Evolutionary conservation across 2,888 invertebrate species (phyloP).

Genomic region (Epistrophella euchroma): DNA sequence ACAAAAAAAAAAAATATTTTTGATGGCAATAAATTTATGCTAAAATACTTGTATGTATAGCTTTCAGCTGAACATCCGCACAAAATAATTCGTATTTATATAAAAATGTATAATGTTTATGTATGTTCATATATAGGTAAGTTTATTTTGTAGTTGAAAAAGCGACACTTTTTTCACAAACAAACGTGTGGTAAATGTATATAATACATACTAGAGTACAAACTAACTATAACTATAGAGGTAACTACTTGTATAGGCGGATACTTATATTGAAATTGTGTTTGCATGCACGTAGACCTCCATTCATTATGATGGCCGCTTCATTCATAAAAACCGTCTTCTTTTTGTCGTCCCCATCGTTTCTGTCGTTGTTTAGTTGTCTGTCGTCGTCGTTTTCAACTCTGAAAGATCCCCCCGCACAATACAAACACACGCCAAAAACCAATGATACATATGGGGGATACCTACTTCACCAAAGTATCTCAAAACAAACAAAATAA

Average conservation of each 20-base stretch:
- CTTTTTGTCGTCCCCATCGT: constrained; percentile 65
- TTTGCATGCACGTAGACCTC: constrained; percentile 78
- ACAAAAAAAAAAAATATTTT: constrained; percentile 39
- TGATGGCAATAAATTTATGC: constrained; percentile 62
- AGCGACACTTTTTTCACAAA: constrained; percentile 32
- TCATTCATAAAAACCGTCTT: constrained; percentile 81
- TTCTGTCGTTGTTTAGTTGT: constrained; percentile 41
- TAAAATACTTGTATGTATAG: constrained; percentile 68
- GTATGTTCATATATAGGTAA: not conserved
- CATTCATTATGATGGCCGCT: constrained; percentile 81
- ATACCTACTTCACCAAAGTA: constrained; percentile 78
- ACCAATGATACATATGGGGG: constrained; percentile 32
- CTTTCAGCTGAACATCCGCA: constrained; percentile 51
- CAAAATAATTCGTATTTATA: constrained; percentile 23
- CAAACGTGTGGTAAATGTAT: not conserved
- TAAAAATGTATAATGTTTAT: not conserved
- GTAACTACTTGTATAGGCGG: constrained; percentile 40
- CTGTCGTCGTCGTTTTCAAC: constrained; percentile 46
- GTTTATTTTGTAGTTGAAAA: constrained; percentile 53
- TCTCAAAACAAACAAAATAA: constrained; percentile 62
- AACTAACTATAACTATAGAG: not conserved
- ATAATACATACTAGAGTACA: not conserved
- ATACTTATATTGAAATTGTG: constrained; percentile 69
- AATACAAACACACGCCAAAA: constrained; percentile 34
- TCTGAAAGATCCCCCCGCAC: constrained; percentile 60